phyloP scores from a whole-genome alignment of 1,140 invertebrate genomes.

The Anastatus disparis region DNA sequence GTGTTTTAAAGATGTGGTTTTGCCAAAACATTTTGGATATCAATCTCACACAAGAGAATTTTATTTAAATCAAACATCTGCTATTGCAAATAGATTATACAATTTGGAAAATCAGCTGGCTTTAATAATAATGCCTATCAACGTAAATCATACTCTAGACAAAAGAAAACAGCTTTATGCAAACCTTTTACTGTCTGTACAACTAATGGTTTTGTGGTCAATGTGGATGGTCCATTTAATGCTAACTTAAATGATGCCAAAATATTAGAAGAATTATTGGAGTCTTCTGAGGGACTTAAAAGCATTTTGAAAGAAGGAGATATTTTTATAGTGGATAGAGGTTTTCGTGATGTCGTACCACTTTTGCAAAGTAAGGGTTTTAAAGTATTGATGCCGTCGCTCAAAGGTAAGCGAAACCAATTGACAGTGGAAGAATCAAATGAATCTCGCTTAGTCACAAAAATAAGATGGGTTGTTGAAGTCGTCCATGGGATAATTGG shows the following conservation, averaged over 20 bases:
- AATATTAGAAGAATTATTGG: conserved; percentile 46
- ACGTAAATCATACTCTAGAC: conserved; percentile 42
- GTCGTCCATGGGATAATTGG: conserved; percentile 49
- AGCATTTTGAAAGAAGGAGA: conserved; percentile 41
- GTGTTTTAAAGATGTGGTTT: no score
- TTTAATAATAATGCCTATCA: conserved; percentile 33
- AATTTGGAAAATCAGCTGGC: no score
- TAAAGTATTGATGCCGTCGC: conserved; percentile 48
- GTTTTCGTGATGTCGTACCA: no score
- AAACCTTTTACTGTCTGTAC: conserved; percentile 52
- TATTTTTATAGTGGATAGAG: conserved; percentile 49
- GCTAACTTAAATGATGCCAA: conserved; percentile 49
- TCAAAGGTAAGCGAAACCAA: conserved; percentile 48
- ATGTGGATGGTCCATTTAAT: conserved; percentile 45
- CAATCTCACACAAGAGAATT: no score
- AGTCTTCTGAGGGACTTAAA: conserved; percentile 35
- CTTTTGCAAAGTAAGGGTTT: conserved; percentile 32
- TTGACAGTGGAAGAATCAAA: conserved; percentile 51
- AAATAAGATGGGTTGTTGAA: conserved; percentile 57
- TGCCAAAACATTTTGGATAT: no score
- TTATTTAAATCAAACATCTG: no score
- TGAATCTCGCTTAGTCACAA: conserved; percentile 54
- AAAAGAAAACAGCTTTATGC: conserved; percentile 47
- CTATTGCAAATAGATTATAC: no score
- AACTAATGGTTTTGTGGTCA: conserved; percentile 50